A percentile compares a stretch with the other conserved stretches of the same genome.
phyloP scores from a whole-genome alignment of 1,140 invertebrate species.

The Aphelinus atriplicis region DNA sequence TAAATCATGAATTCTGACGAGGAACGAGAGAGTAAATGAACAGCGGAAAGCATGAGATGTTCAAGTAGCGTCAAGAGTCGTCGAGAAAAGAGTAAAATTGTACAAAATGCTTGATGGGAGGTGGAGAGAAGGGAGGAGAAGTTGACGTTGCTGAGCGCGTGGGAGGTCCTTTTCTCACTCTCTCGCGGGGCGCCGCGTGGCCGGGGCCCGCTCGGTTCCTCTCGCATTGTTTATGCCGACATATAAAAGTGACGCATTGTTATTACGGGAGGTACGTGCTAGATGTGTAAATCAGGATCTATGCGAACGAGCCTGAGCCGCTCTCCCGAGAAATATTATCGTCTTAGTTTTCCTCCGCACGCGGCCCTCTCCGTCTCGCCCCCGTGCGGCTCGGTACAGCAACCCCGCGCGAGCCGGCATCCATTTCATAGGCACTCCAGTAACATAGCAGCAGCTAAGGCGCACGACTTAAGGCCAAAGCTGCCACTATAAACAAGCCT shows the following conservation, averaged over 20 bases:
- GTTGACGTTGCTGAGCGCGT: slow-evolving; percentile 36
- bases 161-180: slow-evolving; percentile 46
- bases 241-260: slow-evolving; percentile 59
- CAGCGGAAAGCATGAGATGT: too few species aligned
- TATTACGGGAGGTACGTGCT: slow-evolving; percentile 55
- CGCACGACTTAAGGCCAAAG: slow-evolving; percentile 49
- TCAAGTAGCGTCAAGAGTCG: neutral
- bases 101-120: neutral
- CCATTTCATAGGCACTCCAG: slow-evolving; percentile 49
- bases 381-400: neutral
- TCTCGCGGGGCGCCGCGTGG: neutral
- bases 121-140: neutral
- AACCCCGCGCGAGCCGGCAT: slow-evolving; percentile 35
- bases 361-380: slow-evolving; percentile 20
- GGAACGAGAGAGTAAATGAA: too few species aligned
- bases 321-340: slow-evolving; percentile 54
- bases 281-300: slow-evolving; percentile 60
- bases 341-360: slow-evolving; percentile 51
- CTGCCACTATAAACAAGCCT: slow-evolving; percentile 51
- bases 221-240: slow-evolving; percentile 57
- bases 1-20: too few species aligned
- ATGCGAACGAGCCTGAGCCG: slow-evolving; percentile 45
- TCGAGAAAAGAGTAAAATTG: neutral
- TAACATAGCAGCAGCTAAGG: slow-evolving; percentile 47
- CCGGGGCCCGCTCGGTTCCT: neutral